Evolutionary conservation across 2,888 invertebrate genomes (phyloP).

Genomic region (Sabellastarte sp.): DNA sequence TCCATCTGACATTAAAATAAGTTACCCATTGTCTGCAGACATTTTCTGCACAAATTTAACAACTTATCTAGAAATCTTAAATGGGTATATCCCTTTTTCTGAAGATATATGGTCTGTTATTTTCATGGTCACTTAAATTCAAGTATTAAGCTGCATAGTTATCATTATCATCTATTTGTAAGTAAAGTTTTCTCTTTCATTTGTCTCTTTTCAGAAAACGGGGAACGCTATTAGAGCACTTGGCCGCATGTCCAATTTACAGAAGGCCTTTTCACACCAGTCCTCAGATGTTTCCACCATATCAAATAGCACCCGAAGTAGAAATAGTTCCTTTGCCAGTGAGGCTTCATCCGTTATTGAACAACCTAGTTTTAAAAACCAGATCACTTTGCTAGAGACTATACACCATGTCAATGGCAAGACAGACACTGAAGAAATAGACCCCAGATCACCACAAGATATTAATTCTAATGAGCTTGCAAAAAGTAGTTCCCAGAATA

Average conservation of each 20-base stretch:
- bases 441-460: neutral
- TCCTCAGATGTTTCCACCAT: slow-evolving; percentile 1
- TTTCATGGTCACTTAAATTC: no score
- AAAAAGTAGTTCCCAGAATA: neutral
- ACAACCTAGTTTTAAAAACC: neutral
- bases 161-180: no score
- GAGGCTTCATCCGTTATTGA: neutral
- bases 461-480: neutral
- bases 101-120: no score
- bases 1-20: no score
- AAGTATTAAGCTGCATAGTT: no score
- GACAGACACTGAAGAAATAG: neutral
- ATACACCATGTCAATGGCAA: neutral
- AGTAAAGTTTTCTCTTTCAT: no score
- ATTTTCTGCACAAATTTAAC: no score
- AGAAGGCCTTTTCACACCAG: slow-evolving; percentile 13
- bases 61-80: no score
- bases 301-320: neutral
- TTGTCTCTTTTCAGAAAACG: slow-evolving; percentile 68
- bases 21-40: no score
- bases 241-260: slow-evolving; percentile 68
- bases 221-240: slow-evolving; percentile 84
- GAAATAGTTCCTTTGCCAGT: neutral
- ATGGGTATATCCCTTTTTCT: no score
- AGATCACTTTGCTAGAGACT: no score